phyloP scores from a whole-genome alignment of 1,140 invertebrate genomes.

The Apis mellifera region DNA sequence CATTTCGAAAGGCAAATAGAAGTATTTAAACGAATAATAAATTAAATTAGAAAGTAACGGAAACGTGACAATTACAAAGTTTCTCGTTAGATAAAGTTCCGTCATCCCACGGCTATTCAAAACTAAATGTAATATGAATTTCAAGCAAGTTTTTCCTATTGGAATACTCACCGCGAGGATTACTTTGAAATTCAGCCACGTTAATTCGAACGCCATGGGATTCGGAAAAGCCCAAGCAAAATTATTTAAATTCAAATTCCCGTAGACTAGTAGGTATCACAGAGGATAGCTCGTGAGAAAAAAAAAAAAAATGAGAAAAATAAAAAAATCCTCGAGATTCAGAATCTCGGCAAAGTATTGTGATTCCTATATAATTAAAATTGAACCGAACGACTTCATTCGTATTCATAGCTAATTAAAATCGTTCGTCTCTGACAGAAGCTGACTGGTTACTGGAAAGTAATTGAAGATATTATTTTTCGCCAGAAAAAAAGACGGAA shows the following conservation, averaged over 20 bases:
- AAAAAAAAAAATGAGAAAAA: not conserved
- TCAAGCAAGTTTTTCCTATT: not conserved
- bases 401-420: too few relatives aligned
- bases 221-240: not conserved
- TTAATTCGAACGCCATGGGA: conserved; percentile 12
- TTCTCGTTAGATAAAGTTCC: not conserved
- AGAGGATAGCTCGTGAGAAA: not conserved
- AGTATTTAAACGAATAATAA: not conserved
- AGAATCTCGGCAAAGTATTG: too few relatives aligned
- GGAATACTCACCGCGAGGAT: not conserved
- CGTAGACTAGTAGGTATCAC: not conserved
- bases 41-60: not conserved
- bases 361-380: too few relatives aligned
- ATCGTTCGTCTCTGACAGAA: too few relatives aligned
- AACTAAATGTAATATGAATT: conserved; percentile 4
- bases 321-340: too few relatives aligned
- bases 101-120: not conserved
- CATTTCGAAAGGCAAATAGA: too few relatives aligned
- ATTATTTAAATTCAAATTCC: not conserved
- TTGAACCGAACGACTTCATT: too few relatives aligned
- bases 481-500: too few relatives aligned
- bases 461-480: too few relatives aligned
- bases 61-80: not conserved
- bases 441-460: too few relatives aligned
- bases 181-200: conserved; percentile 5